Evolutionary conservation across 2,797 vertebrate genomes (phyloP).

Genomic region (Brotula barbata): DNA sequence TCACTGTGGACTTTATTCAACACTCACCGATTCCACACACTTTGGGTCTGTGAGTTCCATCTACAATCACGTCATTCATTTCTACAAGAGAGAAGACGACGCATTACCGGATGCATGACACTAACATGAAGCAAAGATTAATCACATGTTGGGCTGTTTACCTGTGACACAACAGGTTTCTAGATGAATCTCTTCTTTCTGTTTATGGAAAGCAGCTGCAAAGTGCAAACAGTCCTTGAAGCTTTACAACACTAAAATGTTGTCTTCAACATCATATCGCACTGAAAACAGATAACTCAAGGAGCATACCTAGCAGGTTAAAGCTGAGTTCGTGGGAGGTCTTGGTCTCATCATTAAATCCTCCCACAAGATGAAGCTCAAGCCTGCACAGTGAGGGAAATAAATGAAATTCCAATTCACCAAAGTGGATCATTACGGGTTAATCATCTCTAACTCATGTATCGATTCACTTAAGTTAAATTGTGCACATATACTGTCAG

Average conservation of each 20-base stretch:
- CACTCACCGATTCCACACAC: slow-evolving; percentile 92
- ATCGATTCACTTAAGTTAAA: no score
- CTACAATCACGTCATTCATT: slow-evolving; percentile 87
- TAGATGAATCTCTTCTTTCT: slow-evolving; percentile 89
- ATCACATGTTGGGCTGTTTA: slow-evolving; percentile 53
- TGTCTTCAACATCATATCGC: background rate
- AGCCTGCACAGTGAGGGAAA: slow-evolving; percentile 77
- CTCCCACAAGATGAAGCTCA: slow-evolving; percentile 93
- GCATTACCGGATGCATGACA: background rate
- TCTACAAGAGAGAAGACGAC: slow-evolving; percentile 72
- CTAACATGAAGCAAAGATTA: background rate
- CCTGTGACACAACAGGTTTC: slow-evolving; percentile 94
- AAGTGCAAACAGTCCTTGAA: slow-evolving; percentile 41
- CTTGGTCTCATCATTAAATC: slow-evolving; percentile 90
- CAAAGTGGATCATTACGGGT: background rate
- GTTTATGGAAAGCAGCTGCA: slow-evolving; percentile 88
- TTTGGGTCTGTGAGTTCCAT: slow-evolving; percentile 85
- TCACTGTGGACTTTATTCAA: background rate
- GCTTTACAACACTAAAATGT: slow-evolving; percentile 13
- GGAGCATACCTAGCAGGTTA: slow-evolving; percentile 86
- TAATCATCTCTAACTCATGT: no score
- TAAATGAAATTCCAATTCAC: background rate
- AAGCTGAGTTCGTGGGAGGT: slow-evolving; percentile 91
- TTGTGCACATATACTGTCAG: background rate
- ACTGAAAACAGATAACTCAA: background rate